Base-by-base conservation (phyloP, 2,113 vertebrate species). In the Gymnorhina tibicen region DNA sequence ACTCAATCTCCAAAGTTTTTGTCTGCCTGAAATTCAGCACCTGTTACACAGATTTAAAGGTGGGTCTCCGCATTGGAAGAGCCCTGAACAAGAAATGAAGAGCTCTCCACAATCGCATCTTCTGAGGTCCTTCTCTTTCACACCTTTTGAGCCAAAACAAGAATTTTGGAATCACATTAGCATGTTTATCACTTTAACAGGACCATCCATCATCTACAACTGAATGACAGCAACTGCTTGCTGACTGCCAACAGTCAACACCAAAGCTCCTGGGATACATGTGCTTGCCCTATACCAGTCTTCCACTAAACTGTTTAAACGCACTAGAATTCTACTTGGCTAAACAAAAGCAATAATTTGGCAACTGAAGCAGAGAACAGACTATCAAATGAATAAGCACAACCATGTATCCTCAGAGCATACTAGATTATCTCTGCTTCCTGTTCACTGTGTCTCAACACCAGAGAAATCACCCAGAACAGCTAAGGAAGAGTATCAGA, bases 211-310 rank as follows among this genome's bases (percentile, higher is more conserved):
- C 7, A 33, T 33, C 46, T 42, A 10, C 33, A 73, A 37, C 23
- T 8, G 21, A 85, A 52, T 2, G 2, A 63, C 46, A 66, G 33
- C 20, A 68, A 75, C 21, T 35, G 19, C 12, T 27, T 46, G 20
- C 44, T 53, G 32, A 27, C 32, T 52, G 62, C 3, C 41, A 78
- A 37, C 41, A 67, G 42, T 21, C 27, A 30, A 33, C 23, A 53
- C 30, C 44, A 50, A 16, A 10, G 8, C 33, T 39, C 15, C 35
- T 15, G 27, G 33, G 67, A 33, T 5, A 17, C 20, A 37, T 1
- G 0, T 4, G 23, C 13, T 4, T 66, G 24, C 26, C 14, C 47
- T 30, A 1, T 1, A 58, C 11, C 37, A 49, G 16, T 24, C 26
- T 62, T 77, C n/a, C 69, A 44, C 24, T 35, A 12, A 84, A 47